A percentile compares a stretch with the other conserved stretches of the same genome.
These are phyloP conservation scores for Calonectris borealis DNA, from an alignment of 2,113 vertebrate genomes.

Conservation along the genomic window DNA sequence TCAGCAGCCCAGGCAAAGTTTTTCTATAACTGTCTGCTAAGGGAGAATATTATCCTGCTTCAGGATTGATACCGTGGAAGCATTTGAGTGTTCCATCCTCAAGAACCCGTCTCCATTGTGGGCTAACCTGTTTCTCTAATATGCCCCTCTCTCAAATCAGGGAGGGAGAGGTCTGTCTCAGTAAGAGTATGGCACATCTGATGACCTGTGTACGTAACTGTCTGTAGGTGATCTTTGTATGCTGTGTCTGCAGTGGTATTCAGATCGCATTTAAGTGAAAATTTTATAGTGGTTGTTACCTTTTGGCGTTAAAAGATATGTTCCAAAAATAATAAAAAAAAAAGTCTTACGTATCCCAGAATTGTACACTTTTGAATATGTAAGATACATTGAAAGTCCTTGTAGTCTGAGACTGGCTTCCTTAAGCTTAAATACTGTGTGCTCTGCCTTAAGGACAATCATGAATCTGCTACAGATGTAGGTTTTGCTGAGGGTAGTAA, in stretches of 20 bases:
- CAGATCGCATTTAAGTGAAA: constrained; percentile 68
- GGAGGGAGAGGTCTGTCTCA: neutral
- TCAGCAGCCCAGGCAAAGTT: neutral
- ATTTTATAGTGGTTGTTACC: constrained; percentile 64
- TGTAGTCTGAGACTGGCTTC: neutral
- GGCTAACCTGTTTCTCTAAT: neutral
- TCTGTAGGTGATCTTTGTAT: constrained; percentile 62
- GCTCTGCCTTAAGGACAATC: neutral
- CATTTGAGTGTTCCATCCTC: neutral
- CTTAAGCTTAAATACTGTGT: neutral
- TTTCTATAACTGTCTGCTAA: neutral
- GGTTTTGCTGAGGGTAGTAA: neutral
- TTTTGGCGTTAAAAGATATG: constrained; percentile 67
- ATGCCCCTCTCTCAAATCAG: neutral
- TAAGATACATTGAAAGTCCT: neutral
- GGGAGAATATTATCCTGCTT: neutral
- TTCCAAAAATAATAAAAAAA: constrained; percentile 53
- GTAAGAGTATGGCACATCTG: neutral
- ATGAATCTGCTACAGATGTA: neutral
- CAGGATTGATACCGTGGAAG: neutral
- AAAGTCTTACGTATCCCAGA: constrained; percentile 35
- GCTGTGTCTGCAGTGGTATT: constrained; percentile 62
- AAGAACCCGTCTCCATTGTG: neutral
- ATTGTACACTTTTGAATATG: neutral
- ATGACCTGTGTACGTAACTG: constrained; percentile 17